phyloP scores from a whole-genome alignment of 2,797 vertebrate genomes.

The Paramormyrops hopkinsi region DNA sequence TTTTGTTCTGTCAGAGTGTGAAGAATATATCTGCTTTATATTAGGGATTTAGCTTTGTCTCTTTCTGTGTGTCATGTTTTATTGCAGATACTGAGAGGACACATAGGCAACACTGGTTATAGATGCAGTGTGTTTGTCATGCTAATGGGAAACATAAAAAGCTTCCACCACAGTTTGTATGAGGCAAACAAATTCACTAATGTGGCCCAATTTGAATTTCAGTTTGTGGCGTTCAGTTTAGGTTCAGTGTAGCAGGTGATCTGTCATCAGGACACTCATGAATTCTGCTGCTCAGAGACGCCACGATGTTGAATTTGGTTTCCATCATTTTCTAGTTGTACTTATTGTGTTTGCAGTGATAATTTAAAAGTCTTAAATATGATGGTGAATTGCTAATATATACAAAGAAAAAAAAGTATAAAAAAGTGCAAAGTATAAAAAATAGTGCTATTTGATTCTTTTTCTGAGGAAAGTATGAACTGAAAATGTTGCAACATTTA shows the following conservation, averaged over 20 bases:
- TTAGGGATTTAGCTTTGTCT: not conserved
- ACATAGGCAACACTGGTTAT: not conserved
- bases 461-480: not conserved
- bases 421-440: not conserved
- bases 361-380: not conserved
- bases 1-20: not conserved
- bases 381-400: not conserved
- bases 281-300: not conserved
- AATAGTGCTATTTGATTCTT: not conserved
- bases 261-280: not conserved
- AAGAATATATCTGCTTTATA: not conserved
- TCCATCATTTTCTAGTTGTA: not conserved
- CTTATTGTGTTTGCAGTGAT: not conserved
- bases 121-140: not conserved
- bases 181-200: not conserved
- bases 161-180: not conserved
- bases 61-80: not conserved
- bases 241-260: not conserved
- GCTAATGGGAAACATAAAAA: not conserved
- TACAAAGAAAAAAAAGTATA: not conserved
- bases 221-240: not conserved
- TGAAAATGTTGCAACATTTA: not conserved
- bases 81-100: not conserved
- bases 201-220: not conserved
- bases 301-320: not conserved